Evolutionary conservation across 2,113 vertebrate genomes (phyloP).

Genomic region (Mohoua ochrocephala): DNA sequence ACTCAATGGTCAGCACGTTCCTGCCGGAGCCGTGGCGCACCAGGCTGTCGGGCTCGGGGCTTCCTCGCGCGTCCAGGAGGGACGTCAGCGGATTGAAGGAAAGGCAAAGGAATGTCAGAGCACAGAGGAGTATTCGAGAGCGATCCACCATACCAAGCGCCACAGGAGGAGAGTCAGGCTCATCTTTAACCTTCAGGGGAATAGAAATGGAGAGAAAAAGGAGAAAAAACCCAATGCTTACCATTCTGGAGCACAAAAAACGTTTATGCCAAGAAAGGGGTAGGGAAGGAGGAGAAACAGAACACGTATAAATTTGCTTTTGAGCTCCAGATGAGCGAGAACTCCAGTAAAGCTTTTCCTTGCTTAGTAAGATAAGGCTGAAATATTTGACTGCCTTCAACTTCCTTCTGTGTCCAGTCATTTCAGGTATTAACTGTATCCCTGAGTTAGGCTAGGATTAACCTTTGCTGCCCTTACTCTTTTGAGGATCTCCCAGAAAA

Average conservation of each 20-base stretch:
- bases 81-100: constrained; percentile 94
- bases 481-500: not conserved
- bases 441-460: not conserved
- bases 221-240: not conserved
- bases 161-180: constrained; percentile 89
- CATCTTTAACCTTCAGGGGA: constrained; percentile 86
- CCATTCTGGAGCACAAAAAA: not conserved
- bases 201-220: not conserved
- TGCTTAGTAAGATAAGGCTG: not conserved
- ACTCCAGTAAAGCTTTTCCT: not conserved
- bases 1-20: constrained; percentile 77
- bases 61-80: constrained; percentile 74
- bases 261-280: not conserved
- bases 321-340: not conserved
- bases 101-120: constrained; percentile 93
- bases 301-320: not conserved
- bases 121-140: constrained; percentile 93
- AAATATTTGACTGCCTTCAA: not conserved
- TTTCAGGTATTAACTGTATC: not conserved
- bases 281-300: not conserved
- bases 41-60: constrained; percentile 10
- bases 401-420: not conserved
- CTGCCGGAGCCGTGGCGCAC: constrained; percentile 75
- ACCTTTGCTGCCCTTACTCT: not conserved
- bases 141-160: constrained; percentile 96